Percentiles rank a stretch among this genome's conserved stretches.
Conservation (phyloP, 2,888 invertebrate genomes). For the Baccha elongata region DNA sequence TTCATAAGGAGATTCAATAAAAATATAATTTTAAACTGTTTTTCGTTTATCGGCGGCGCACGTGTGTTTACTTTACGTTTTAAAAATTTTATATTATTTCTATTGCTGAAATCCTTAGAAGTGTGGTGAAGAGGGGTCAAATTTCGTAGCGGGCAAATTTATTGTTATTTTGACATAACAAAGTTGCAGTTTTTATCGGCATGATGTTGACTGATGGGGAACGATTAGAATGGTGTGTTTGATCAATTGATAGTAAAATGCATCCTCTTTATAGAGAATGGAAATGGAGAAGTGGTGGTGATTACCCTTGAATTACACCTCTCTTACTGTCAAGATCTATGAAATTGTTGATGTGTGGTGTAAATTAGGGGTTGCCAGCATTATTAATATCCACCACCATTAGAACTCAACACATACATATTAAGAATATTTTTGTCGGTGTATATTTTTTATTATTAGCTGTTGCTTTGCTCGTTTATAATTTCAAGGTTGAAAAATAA, state of each 20-base stretch:
- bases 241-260: conserved; percentile 24
- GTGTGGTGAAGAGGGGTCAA: neutral
- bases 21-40: conserved; percentile 62
- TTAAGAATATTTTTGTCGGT: conserved; percentile 50
- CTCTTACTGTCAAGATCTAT: conserved; percentile 6
- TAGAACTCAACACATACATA: conserved; percentile 32
- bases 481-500: conserved; percentile 82
- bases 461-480: conserved; percentile 74
- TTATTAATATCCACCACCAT: neutral
- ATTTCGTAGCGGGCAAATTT: neutral
- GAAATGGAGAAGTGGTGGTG: neutral
- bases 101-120: neutral
- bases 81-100: conserved; percentile 7
- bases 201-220: neutral
- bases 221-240: conserved; percentile 5
- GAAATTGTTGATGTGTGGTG: conserved; percentile 9
- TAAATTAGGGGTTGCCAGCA: conserved; percentile 34
- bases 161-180: conserved; percentile 24
- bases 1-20: conserved; percentile 42
- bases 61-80: conserved; percentile 70
- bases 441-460: conserved; percentile 74
- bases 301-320: neutral
- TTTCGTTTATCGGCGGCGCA: conserved; percentile 61
- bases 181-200: conserved; percentile 32
- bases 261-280: conserved; percentile 7